Conservation (phyloP, 2,888 invertebrate species). For the Drosophila mulleri region DNA sequence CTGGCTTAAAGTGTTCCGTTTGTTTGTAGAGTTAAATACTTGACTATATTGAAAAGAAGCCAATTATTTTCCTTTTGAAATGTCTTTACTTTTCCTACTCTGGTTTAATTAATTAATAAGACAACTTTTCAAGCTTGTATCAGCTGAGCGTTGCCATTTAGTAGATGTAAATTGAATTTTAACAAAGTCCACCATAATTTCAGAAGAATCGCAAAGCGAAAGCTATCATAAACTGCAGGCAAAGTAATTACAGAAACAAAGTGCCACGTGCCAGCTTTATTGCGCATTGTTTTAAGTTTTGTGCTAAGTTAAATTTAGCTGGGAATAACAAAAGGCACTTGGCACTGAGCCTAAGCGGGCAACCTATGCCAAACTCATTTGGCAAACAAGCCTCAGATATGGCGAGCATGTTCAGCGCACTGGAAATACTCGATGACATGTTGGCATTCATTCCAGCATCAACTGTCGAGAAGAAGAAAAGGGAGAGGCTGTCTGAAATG, state of each 20-base stretch:
- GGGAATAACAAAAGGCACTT: slow-evolving; percentile 12
- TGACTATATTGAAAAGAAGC: too few relatives aligned
- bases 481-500: background rate
- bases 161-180: too few relatives aligned
- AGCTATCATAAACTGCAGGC: slow-evolving; percentile 9
- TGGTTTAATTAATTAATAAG: background rate
- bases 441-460: slow-evolving; percentile 28
- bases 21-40: background rate
- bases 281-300: slow-evolving; percentile 18
- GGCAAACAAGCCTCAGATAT: slow-evolving; percentile 40
- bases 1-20: background rate
- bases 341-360: slow-evolving; percentile 30
- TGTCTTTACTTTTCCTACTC: background rate
- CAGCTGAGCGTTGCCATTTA: background rate
- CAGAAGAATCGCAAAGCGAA: background rate
- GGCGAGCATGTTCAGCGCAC: slow-evolving; percentile 20
- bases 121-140: background rate
- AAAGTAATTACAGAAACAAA: slow-evolving; percentile 16
- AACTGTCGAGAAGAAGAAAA: background rate
- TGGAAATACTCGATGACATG: slow-evolving; percentile 41
- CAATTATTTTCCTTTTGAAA: background rate
- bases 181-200: background rate
- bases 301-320: slow-evolving; percentile 20
- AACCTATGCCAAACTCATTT: slow-evolving; percentile 50
- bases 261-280: slow-evolving; percentile 18